These are phyloP conservation scores for Plagodis pulveraria DNA, from an alignment of 2,888 invertebrate species.

Conservation along the genomic window DNA sequence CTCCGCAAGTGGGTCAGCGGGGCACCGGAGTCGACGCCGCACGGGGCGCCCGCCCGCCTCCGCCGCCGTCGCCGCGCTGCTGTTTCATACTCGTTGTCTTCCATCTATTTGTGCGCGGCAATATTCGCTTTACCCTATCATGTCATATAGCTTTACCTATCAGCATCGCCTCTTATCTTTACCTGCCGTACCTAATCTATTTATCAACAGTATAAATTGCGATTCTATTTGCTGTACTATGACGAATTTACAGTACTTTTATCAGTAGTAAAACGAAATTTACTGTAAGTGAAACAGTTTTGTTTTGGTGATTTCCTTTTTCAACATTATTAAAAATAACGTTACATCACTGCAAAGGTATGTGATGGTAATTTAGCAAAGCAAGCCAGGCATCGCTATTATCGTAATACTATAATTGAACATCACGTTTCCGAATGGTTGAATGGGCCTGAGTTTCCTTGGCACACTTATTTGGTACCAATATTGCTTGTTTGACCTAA, in stretches of 20 bases:
- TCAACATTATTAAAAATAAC: neutral
- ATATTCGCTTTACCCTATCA: neutral
- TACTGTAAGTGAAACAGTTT: too few relatives aligned
- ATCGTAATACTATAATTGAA: conserved; percentile 67
- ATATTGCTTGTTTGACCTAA: conserved; percentile 52
- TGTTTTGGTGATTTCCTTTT: neutral
- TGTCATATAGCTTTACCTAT: conserved; percentile 10
- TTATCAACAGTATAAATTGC: conserved; percentile 25
- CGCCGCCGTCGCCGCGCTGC: conserved; percentile 35
- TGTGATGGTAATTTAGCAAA: conserved; percentile 54
- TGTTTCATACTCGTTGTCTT: too few relatives aligned
- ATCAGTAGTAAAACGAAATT: neutral
- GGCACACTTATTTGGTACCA: conserved; percentile 72
- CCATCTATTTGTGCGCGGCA: too few relatives aligned
- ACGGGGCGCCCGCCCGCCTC: conserved; percentile 54
- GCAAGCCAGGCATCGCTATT: conserved; percentile 50
- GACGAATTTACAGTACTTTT: neutral
- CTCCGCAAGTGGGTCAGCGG: conserved; percentile 80
- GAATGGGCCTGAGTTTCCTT: conserved; percentile 67
- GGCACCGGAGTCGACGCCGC: conserved; percentile 59
- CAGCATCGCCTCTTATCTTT: conserved; percentile 13
- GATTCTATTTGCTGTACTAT: conserved; percentile 11
- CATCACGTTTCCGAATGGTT: conserved; percentile 73
- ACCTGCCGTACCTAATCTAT: conserved; percentile 19
- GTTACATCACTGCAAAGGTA: conserved; percentile 8